These are phyloP conservation scores for Brachionus rotundiformis DNA, from an alignment of 1,140 invertebrate genomes.

Conservation along the genomic window DNA sequence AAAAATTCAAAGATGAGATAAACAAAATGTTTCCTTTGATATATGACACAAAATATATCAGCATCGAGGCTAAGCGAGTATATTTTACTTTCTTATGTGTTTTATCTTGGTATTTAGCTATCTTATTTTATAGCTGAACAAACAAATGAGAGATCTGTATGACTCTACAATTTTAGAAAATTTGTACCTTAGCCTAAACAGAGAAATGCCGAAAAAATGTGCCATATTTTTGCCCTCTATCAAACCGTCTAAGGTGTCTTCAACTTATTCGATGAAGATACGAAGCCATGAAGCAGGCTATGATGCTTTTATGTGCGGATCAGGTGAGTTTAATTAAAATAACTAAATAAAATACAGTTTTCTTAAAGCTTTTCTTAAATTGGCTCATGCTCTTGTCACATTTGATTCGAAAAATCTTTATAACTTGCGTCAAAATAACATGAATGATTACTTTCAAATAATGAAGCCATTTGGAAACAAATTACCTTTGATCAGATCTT, in stretches of 20 bases:
- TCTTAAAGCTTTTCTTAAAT: constrained; percentile 65
- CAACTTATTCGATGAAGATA: constrained; percentile 55
- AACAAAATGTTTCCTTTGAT: constrained; percentile 71
- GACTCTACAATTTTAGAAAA: constrained; percentile 27
- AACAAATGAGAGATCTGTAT: constrained; percentile 39
- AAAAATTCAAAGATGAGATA: constrained; percentile 70
- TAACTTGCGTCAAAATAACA: constrained; percentile 60
- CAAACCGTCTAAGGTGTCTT: constrained; percentile 52
- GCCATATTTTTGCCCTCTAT: constrained; percentile 53
- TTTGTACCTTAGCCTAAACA: not conserved
- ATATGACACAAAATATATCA: constrained; percentile 75
- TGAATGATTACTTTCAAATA: constrained; percentile 66
- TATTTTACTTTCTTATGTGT: too few species aligned
- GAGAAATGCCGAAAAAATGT: constrained; percentile 22
- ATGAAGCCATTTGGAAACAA: constrained; percentile 67
- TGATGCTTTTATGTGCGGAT: constrained; percentile 75
- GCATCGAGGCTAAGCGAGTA: constrained; percentile 63
- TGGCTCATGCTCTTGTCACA: constrained; percentile 65
- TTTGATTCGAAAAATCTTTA: constrained; percentile 53
- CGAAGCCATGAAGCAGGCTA: constrained; percentile 74
- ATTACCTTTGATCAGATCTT: constrained; percentile 69
- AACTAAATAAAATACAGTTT: constrained; percentile 39
- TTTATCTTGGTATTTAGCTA: not conserved
- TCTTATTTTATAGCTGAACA: constrained; percentile 10
- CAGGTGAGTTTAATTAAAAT: constrained; percentile 57